Evolutionary conservation across 1,140 invertebrate genomes (phyloP).

Genomic region (Drosophila pseudoananassae): DNA sequence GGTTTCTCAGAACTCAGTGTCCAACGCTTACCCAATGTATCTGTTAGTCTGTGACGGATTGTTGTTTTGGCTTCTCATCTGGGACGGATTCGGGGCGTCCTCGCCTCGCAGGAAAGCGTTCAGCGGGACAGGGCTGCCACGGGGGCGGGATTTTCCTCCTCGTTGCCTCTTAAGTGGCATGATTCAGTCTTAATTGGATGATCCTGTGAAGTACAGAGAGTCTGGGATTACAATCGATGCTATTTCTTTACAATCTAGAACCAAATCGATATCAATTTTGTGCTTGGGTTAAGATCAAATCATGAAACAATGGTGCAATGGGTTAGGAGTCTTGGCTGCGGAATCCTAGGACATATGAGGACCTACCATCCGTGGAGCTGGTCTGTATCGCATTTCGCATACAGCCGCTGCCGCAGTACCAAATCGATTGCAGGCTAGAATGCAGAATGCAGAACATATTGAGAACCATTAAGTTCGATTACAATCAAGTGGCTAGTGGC

Average conservation of each 20-base stretch:
- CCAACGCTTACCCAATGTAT: constrained; percentile 7
- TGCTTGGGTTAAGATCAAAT: background rate
- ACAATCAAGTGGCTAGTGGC: background rate
- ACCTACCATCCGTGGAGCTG: constrained; percentile 67
- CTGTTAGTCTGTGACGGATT: background rate
- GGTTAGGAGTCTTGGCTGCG: background rate
- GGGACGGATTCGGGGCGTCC: background rate
- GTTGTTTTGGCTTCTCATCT: background rate
- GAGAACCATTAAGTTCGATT: background rate
- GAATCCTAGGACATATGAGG: background rate
- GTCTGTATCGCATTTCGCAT: constrained; percentile 74
- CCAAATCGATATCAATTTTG: background rate
- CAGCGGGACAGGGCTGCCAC: constrained; percentile 18
- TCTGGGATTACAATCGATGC: background rate
- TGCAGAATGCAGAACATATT: constrained; percentile 1
- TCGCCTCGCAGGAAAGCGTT: constrained; percentile 31
- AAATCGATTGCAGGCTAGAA: constrained; percentile 73
- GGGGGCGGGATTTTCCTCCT: constrained; percentile 1
- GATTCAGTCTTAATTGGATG: constrained; percentile 60
- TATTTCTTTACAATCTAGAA: background rate
- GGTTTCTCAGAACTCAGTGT: background rate
- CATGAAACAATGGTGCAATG: background rate
- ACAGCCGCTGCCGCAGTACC: constrained; percentile 74
- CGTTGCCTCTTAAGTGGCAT: constrained; percentile 65
- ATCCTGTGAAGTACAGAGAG: constrained; percentile 37